Base-by-base conservation (phyloP, 1,140 invertebrate genomes). In the Drosophila saltans region DNA sequence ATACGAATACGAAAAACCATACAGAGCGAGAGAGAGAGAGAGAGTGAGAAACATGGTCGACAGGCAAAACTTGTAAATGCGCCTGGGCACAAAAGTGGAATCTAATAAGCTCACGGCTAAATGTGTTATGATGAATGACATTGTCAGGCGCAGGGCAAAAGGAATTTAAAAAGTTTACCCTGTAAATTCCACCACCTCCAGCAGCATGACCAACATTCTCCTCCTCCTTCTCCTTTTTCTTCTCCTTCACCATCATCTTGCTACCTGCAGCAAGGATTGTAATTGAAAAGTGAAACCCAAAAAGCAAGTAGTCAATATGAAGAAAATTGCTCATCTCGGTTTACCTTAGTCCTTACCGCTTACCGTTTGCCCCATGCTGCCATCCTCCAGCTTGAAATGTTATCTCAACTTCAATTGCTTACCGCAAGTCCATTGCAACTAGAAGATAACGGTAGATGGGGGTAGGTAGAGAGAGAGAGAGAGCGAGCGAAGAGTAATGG, bases 71-170 rank as follows among this genome's bases (percentile, higher is more conserved):
- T 86, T 86, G 83, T 88, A 86, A 86, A 86, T 81, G 83, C 83
- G 83, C 68, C 67, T 80, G 80, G 83, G 72, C 78, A 88, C 84
- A 89, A 88, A 88, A 88, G 84, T 83, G 83, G 84, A 88, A 88
- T 89, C 84, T 89, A 88, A 88, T 88, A 88, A 88, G 84, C 83
- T 89, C 73, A 89, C 84, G 84, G 83, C 83, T 88, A 88, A 88
- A 88, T 86, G 84, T 89, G 83, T 88, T 89, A 88, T 88, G 83
- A 88, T 88, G 84, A 88, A 88, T 88, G 83, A 83, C 83, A 88
- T 83, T 89, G 83, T 88, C 84, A 88, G 76, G 59, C 84, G 73
- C 84, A 88, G 73, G 69, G 77, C 84, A 88, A 70, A 71, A 68
- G 77, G 73, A 88, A 88, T 88, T 88, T 78, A 78, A 84, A 85